A percentile compares a stretch with the other conserved stretches of the same genome.
Evolutionary conservation across 2,113 vertebrate species (phyloP).

Genomic region (Eptesicus fuscus): DNA sequence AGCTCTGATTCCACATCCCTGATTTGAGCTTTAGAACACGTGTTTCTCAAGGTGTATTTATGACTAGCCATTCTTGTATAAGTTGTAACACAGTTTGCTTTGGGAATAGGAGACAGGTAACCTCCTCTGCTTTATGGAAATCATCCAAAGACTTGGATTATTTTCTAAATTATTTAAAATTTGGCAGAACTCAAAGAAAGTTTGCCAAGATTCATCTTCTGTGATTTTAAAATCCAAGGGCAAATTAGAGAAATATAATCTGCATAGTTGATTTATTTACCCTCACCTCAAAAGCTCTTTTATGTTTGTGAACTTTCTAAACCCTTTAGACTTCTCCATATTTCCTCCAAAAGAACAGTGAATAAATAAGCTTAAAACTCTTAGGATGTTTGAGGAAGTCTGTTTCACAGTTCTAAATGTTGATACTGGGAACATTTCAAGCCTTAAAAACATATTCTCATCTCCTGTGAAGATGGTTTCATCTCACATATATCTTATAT

Average conservation of each 20-base stretch:
- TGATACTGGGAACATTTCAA: constrained; percentile 38
- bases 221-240: constrained; percentile 35
- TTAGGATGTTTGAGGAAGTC: constrained; percentile 28
- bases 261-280: constrained; percentile 28
- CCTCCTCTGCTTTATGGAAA: neutral
- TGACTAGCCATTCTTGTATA: neutral
- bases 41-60: neutral
- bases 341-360: constrained; percentile 25
- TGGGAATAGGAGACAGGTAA: constrained; percentile 44
- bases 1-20: neutral
- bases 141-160: neutral
- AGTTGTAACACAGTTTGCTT: neutral
- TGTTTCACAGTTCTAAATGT: constrained; percentile 43
- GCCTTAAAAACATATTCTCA: constrained; percentile 3
- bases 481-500: neutral
- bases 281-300: constrained; percentile 30
- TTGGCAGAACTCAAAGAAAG: constrained; percentile 28
- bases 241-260: constrained; percentile 25
- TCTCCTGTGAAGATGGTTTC: constrained; percentile 20
- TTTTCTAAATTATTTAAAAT: constrained; percentile 30
- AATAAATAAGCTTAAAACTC: constrained; percentile 53
- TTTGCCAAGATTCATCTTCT: constrained; percentile 31
- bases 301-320: constrained; percentile 27
- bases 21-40: neutral
- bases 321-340: neutral